Evolutionary conservation across 2,797 vertebrate genomes (phyloP), one percentile per base, ranked within the genome.

Genomic region (Halcyon smyrnensis): DNA sequence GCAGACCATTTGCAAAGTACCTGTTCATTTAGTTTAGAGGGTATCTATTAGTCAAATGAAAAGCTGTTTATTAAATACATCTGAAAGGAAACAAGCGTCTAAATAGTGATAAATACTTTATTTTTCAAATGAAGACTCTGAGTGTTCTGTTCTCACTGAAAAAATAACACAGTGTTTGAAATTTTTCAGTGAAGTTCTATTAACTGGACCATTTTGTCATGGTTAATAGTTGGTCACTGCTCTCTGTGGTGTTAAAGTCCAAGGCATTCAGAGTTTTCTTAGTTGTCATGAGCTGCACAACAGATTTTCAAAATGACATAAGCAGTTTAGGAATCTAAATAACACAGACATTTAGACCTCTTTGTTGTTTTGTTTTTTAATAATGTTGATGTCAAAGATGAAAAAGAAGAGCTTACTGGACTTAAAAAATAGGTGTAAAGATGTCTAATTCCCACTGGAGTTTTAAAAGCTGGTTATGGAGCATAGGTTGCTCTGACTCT

Each of bases 21-120:
- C 34, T 87, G 7, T 56, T 85, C 68, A 64, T 81, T 79, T 82
- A 84, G 36, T 76, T 78, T 73, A 46, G 39, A 85, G 73, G 69
- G 15, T 71, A 56, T 46, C 70, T 63, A 20, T 91, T 78, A 85
- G 39, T 85, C 68, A 87, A 84, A 59, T 70, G 39, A 76, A 93
- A 82, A 92, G 48, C 54, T 80, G 46, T 70, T 89, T 84, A 80
- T 79, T 65, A 78, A 53, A 63, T 41, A 13, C 6, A 4, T 28
- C 12, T 16, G 43, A 79, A 86, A 80, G 32, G 13, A 90, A 84
- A 46, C 15, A 63, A 28, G 9, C 19, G 43, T 43, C 28, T 43
- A 65, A 90, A 63, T 8, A 75, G 25, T 50, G 54, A 59, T n/a
- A 87, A 90, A 64, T 51, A 48, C 56, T 89, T 73, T 37, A 1